Percentiles rank a stretch among this genome's conserved stretches.
Evolutionary conservation across 2,113 vertebrate species (phyloP).

Genomic region (Entelurus aequoreus): DNA sequence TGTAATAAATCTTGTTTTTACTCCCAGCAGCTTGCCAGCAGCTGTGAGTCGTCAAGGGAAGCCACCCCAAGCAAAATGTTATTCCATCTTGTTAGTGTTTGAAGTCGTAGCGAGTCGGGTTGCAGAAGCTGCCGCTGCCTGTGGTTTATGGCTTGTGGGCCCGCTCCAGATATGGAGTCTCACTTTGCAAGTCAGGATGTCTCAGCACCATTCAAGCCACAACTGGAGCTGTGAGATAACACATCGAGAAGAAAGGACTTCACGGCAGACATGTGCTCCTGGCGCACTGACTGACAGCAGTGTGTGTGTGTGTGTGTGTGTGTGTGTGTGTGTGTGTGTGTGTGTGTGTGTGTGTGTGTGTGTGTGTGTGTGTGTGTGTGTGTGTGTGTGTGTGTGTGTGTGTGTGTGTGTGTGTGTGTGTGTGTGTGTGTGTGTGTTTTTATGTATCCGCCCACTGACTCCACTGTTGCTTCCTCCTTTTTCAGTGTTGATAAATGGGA

Average conservation of each 20-base stretch:
- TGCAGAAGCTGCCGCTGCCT: slow-evolving; percentile 68
- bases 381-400: no score
- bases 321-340: no score
- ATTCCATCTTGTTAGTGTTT: slow-evolving; percentile 78
- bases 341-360: no score
- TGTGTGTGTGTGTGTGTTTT: slow-evolving; percentile 33
- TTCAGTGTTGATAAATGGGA: not conserved
- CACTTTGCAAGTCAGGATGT: slow-evolving; percentile 73
- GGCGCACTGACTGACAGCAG: slow-evolving; percentile 64
- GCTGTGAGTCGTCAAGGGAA: slow-evolving; percentile 71
- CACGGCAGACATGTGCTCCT: slow-evolving; percentile 65
- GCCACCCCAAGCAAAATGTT: slow-evolving; percentile 78
- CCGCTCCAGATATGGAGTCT: slow-evolving; percentile 70
- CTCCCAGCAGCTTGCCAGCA: slow-evolving; percentile 70
- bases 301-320: slow-evolving; percentile 18
- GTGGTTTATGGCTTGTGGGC: slow-evolving; percentile 75
- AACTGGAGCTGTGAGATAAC: slow-evolving; percentile 77
- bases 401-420: slow-evolving; percentile 20
- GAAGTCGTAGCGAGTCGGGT: slow-evolving; percentile 65
- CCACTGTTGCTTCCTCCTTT: slow-evolving; percentile 42
- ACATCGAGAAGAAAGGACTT: slow-evolving; percentile 60
- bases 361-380: slow-evolving; percentile 16
- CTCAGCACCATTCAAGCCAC: slow-evolving; percentile 75
- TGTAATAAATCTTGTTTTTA: slow-evolving; percentile 71
- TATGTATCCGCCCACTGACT: slow-evolving; percentile 46